These are phyloP conservation scores for Onchidella celtica DNA, from an alignment of 2,888 invertebrate species.

Conservation along the genomic window DNA sequence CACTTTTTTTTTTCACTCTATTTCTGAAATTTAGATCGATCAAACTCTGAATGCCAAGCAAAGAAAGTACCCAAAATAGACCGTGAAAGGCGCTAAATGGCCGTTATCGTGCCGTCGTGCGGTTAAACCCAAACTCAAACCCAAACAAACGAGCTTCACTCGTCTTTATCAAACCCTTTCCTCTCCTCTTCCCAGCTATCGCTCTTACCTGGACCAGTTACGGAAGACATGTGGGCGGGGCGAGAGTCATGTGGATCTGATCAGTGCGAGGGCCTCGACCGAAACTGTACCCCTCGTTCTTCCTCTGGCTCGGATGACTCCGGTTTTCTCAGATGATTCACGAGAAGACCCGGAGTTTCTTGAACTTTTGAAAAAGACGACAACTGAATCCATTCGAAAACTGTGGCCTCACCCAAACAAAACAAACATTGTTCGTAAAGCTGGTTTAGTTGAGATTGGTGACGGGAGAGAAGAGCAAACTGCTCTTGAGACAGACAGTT, in stretches of 20 bases:
- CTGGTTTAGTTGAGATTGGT: not conserved
- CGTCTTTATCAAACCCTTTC: too few species aligned
- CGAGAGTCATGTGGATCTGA: slow-evolving; percentile 19
- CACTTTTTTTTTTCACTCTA: not conserved
- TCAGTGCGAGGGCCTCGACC: slow-evolving; percentile 21
- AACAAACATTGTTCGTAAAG: slow-evolving; percentile 18
- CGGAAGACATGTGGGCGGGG: slow-evolving; percentile 43
- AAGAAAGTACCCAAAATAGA: too few species aligned
- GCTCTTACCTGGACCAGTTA: slow-evolving; percentile 44
- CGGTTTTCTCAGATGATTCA: slow-evolving; percentile 46
- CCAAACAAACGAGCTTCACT: too few species aligned
- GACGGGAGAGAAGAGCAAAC: slow-evolving; percentile 8
- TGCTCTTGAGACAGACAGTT: slow-evolving; percentile 2
- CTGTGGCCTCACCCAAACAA: slow-evolving; percentile 38
- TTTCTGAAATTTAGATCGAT: not conserved
- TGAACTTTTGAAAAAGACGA: slow-evolving; percentile 43
- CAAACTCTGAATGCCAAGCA: not conserved
- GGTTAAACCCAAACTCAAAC: too few species aligned
- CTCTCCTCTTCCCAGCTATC: slow-evolving; percentile 44
- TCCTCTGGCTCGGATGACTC: slow-evolving; percentile 45
- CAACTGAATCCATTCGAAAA: slow-evolving; percentile 47
- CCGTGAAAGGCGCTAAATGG: not conserved
- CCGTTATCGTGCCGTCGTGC: too few species aligned
- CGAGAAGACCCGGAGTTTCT: slow-evolving; percentile 46
- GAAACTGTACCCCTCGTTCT: slow-evolving; percentile 37